Conservation (phyloP, 2,797 vertebrate genomes). For the Valencia hispanica region DNA sequence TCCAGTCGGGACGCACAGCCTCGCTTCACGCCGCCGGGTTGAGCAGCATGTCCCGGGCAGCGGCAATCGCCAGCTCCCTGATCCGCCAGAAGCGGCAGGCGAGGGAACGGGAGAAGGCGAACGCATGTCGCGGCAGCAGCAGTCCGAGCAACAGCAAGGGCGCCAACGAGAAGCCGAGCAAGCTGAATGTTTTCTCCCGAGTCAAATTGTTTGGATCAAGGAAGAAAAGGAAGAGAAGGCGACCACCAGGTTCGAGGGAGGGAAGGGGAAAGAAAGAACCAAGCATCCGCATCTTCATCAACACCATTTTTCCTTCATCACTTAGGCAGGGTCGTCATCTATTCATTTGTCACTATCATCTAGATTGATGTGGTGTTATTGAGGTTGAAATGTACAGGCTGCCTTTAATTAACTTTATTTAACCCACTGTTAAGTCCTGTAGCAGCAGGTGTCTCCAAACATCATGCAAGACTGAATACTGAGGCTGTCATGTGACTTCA, state of each 20-base stretch:
- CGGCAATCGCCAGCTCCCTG: constrained; percentile 98
- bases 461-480: constrained; percentile 4
- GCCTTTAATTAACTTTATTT: constrained; percentile 45
- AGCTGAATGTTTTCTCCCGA: constrained; percentile 96
- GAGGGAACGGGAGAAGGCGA: constrained; percentile 95
- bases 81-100: constrained; percentile 98
- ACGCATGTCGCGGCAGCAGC: constrained; percentile 91
- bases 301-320: constrained; percentile 40
- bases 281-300: constrained; percentile 25
- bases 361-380: constrained; percentile 14
- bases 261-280: neutral
- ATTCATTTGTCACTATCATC: constrained; percentile 16
- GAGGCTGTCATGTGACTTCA: neutral
- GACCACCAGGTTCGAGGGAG: constrained; percentile 93
- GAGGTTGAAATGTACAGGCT: constrained; percentile 39
- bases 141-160: constrained; percentile 96
- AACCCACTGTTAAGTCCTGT: constrained; percentile 36
- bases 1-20: constrained; percentile 71
- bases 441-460: constrained; percentile 10
- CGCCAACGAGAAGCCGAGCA: constrained; percentile 92
- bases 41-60: constrained; percentile 87
- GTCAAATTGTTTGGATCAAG: constrained; percentile 98
- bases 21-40: constrained; percentile 46
- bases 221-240: constrained; percentile 90
- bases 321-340: constrained; percentile 32